These are phyloP conservation scores for Galagoides demidoff DNA, from an alignment of 2,797 vertebrate species.

Conservation along the genomic window DNA sequence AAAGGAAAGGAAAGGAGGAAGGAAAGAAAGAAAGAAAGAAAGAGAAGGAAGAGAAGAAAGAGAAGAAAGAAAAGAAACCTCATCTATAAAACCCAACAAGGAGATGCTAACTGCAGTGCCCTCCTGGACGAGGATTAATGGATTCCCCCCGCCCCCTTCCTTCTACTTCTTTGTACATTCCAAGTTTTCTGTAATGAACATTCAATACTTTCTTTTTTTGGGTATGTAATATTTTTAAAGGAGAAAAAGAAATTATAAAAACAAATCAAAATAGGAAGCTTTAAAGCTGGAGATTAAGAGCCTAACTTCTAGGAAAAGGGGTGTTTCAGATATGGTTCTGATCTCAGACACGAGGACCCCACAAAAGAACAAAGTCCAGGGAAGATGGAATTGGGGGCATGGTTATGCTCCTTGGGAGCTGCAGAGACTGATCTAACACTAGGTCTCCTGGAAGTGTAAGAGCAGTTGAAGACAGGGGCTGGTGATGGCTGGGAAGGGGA, in stretches of 20 bases:
- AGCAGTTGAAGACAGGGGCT: background rate
- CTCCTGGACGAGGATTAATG: background rate
- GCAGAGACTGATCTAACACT: background rate
- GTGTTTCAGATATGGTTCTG: background rate
- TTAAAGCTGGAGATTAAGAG: background rate
- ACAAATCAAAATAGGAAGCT: background rate
- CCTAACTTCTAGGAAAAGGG: background rate
- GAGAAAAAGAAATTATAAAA: background rate
- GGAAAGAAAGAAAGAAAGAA: too few species aligned
- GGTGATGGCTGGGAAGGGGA: background rate
- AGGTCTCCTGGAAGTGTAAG: background rate
- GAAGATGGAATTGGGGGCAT: background rate
- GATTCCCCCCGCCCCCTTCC: accelerated
- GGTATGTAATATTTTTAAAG: background rate
- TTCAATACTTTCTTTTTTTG: background rate
- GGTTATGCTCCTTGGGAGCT: background rate
- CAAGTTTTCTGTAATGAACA: slow-evolving; percentile 5
- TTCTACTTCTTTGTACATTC: background rate
- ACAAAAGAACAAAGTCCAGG: background rate
- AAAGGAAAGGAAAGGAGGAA: too few species aligned
- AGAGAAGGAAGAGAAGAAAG: too few species aligned
- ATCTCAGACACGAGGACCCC: background rate
- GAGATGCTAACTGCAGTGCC: background rate
- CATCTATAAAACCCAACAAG: background rate
- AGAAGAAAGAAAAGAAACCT: too few species aligned